A percentile compares a stretch with the other conserved stretches of the same genome.
phyloP scores from a whole-genome alignment of 2,888 invertebrate genomes.

The Pristionchus japonicus region DNA sequence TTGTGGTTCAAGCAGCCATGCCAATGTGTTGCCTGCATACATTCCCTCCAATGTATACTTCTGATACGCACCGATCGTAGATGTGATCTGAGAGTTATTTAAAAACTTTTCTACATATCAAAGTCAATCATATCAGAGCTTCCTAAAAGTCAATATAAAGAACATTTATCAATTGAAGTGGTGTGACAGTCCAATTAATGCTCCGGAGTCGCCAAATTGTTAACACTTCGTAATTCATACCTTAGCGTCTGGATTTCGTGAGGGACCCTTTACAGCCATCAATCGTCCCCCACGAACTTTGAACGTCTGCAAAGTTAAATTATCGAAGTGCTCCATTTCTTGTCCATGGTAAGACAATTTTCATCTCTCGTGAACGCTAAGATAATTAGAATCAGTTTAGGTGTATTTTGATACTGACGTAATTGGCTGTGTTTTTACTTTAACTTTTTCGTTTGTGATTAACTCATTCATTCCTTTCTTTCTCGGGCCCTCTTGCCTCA shows the following conservation, averaged over 20 bases:
- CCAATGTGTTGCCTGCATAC: constrained; percentile 8
- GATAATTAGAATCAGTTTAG: no score
- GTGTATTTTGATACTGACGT: no score
- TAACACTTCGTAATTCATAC: no score
- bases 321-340: no score
- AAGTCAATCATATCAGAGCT: background rate
- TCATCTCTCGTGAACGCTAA: no score
- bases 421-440: background rate
- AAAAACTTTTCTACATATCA: no score
- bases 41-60: background rate
- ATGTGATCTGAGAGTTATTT: constrained; percentile 10
- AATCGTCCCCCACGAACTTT: background rate
- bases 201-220: no score
- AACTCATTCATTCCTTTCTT: background rate
- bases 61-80: constrained; percentile 1
- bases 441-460: background rate
- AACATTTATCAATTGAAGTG: background rate
- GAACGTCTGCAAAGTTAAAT: background rate
- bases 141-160: background rate
- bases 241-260: constrained; percentile 10
- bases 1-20: constrained; percentile 24
- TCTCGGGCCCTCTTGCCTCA: background rate
- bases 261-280: background rate
- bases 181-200: no score
- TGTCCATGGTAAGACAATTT: background rate